Evolutionary conservation across 2,113 vertebrate species (phyloP), one percentile per base, ranked within the genome.

Genomic region (Indri indri): DNA sequence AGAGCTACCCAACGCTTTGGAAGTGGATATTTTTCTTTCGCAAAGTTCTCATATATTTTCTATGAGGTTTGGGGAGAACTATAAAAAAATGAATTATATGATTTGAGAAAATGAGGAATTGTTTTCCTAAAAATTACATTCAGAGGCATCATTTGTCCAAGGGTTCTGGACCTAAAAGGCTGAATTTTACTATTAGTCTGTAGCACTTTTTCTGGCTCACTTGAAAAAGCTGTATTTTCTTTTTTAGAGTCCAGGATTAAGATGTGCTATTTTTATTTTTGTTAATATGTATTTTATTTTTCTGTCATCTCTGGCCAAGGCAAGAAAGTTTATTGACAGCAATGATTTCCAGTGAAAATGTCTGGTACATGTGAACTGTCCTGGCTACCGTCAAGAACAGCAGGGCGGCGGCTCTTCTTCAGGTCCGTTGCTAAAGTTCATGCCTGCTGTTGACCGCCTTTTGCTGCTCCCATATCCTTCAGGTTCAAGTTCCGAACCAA

Each of bases 51-150:
- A 50, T 45, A 17, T 25, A 40, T 84, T 90, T 95, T 70, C 50
- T 66, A 50, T 76, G 27, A 57, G 61, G 20, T 88, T 63, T 73
- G 54, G 34, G 7, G 7, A 52, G 84, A 96, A 84, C 9, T 85
- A 61, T 81, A n/a, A n/a, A 86, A 86, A 91, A 63, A 84, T n/a
- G 1, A 57, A 76, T 40, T 42, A 2, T 47, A 70, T 6, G 2
- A 32, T 5, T 70, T 63, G 45, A 93, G 61, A 92, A 88, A 73
- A 52, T 9, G 2, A 5, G 30, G 9, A 57, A 16, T 14, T 86
- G 6, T 83, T 94, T 87, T 47, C 8, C 47, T 91, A 22, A 57
- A 73, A 96, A 93, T 68, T 73, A 80, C 42, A 42, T 73, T 90
- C 9, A 23, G 32, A 90, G 32, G 45, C 70, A 73, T 74, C 34